Conservation (phyloP, 2,888 invertebrate genomes). For the Hydropsyche betteni region DNA sequence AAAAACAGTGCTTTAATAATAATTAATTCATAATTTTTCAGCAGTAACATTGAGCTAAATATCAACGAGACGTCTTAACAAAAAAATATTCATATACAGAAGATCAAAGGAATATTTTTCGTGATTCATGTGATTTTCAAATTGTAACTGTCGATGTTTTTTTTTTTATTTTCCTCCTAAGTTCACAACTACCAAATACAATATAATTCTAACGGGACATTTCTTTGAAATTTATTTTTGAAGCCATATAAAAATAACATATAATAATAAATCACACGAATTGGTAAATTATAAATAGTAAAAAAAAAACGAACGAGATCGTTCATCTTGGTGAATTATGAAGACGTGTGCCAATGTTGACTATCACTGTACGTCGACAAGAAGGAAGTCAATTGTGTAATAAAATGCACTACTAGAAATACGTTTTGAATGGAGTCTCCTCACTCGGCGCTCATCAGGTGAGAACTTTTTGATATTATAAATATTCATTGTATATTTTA, state of each 20-base stretch:
- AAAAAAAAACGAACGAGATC: not conserved
- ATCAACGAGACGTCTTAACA: constrained; percentile 2
- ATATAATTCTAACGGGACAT: not conserved
- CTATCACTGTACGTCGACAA: constrained; percentile 23
- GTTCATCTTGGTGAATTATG: constrained; percentile 31
- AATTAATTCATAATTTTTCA: constrained; percentile 1
- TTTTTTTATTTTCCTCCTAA: not conserved
- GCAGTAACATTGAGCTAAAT: constrained; percentile 26
- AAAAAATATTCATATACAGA: not conserved
- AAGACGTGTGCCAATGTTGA: constrained; percentile 37
- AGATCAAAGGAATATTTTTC: not conserved
- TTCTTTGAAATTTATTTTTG: not conserved
- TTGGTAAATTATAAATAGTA: not conserved
- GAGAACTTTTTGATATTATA: constrained; percentile 28
- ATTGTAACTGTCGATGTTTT: not conserved
- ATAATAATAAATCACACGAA: not conserved
- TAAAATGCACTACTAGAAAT: constrained; percentile 44
- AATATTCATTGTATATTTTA: not conserved
- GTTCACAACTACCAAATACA: not conserved
- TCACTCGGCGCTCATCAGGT: constrained; percentile 51
- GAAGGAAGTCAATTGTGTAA: constrained; percentile 49
- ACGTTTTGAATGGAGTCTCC: constrained; percentile 51
- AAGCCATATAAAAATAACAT: not conserved
- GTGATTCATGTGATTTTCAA: constrained; percentile 1
- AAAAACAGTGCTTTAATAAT: too few relatives aligned